Percentiles rank a stretch among this genome's conserved stretches.
These are phyloP conservation scores for Zeugodacus cucurbitae DNA, from an alignment of 1,140 invertebrate species.

Conservation along the genomic window DNA sequence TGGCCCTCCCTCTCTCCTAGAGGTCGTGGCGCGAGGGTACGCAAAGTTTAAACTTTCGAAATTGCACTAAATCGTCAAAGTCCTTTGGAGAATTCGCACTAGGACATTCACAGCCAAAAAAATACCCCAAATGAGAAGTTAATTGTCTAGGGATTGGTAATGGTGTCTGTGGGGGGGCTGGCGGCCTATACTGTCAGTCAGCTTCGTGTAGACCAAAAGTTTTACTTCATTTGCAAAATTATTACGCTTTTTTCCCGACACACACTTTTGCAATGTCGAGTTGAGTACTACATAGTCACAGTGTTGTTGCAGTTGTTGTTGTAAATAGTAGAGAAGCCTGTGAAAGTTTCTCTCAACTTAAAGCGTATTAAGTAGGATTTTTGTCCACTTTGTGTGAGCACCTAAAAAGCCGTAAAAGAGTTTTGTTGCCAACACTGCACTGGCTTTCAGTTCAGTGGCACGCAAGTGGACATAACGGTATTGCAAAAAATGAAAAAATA, in stretches of 20 bases:
- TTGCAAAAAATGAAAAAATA: not conserved
- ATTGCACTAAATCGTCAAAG: constrained; percentile 26
- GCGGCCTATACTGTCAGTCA: not conserved
- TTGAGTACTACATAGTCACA: not conserved
- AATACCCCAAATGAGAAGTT: not conserved
- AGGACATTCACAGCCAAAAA: not conserved
- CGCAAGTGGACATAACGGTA: not conserved
- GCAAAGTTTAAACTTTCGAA: constrained; percentile 10
- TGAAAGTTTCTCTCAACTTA: constrained; percentile 13
- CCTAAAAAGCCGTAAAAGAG: not conserved
- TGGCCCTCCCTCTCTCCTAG: not conserved
- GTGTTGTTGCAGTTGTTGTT: not conserved
- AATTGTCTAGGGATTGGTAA: not conserved
- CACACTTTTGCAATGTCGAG: not conserved
- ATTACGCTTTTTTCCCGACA: not conserved
- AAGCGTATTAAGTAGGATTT: constrained; percentile 28
- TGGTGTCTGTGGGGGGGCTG: too few species aligned
- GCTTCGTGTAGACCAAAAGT: not conserved
- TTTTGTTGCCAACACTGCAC: not conserved
- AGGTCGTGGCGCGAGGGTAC: not conserved
- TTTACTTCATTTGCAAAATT: constrained; percentile 23
- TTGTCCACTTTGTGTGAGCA: constrained; percentile 2
- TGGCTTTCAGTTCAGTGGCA: not conserved
- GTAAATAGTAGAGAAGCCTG: not conserved
- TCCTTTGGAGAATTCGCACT: not conserved